phyloP scores from a whole-genome alignment of 2,797 vertebrate species.

The Diglossa cyanea region DNA sequence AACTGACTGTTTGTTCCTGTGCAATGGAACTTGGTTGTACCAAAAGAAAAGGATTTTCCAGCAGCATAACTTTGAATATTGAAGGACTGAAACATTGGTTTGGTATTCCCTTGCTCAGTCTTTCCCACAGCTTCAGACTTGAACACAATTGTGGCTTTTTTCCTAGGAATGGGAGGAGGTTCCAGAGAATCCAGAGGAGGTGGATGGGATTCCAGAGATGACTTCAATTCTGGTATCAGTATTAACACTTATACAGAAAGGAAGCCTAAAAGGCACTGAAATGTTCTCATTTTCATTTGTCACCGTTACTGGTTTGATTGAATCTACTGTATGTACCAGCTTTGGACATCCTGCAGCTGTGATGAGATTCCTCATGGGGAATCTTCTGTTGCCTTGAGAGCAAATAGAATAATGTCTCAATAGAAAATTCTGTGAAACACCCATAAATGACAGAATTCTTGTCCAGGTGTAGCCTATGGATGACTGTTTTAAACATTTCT shows the following conservation, averaged over 20 bases:
- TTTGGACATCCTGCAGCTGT: not conserved
- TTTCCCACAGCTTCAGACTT: conserved; percentile 36
- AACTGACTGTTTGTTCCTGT: not conserved
- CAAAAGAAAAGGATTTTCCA: not conserved
- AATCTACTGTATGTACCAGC: not conserved
- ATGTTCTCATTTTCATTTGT: conserved; percentile 18
- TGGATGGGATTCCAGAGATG: conserved; percentile 80
- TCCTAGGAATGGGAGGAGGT: conserved; percentile 86
- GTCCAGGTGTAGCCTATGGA: not conserved
- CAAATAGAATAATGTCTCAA: not conserved
- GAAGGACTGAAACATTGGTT: conserved; percentile 12
- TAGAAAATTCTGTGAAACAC: not conserved
- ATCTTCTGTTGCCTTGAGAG: not conserved
- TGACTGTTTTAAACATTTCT: not conserved
- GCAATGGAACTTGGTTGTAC: not conserved
- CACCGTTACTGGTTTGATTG: not conserved
- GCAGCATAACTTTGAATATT: not conserved
- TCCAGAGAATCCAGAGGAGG: conserved; percentile 86
- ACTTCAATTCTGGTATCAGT: conserved; percentile 78
- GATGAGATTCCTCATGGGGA: not conserved
- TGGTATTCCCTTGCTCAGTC: conserved; percentile 32
- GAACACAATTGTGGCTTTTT: conserved; percentile 72
- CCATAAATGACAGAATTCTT: not conserved
- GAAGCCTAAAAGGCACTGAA: conserved; percentile 44
- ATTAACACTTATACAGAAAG: conserved; percentile 61